Evolutionary conservation across 1,140 invertebrate species (phyloP), one percentile per base, ranked within the genome.

Genomic region (Pinna nobilis): DNA sequence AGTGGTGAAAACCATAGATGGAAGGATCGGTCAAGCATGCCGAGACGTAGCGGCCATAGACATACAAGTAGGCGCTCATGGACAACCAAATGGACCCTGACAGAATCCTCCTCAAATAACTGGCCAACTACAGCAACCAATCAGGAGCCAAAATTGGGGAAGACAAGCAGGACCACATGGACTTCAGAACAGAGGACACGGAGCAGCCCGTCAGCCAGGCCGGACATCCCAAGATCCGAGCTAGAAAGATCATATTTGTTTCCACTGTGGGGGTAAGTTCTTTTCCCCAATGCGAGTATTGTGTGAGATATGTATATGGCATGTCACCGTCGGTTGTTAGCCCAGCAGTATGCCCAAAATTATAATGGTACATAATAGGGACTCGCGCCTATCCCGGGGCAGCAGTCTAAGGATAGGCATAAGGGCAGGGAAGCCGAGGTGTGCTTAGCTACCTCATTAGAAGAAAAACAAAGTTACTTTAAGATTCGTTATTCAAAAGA

Each of bases 361-460:
- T n/a, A 7, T 23, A 6, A 33, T 41, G 32, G 11, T 37, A n/a
- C 32, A 67, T 47, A 60, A 74, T 74, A 74, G 64, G 64, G 57
- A 63, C 23, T 50, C 65, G 65, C 30, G 64, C 65, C 71, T 74
- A 39, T 74, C 57, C 71, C 59, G 28, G 44, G 61, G 44, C 64
- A 67, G 25, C 28, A 13, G 61, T 53, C 47, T 57, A 32, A 66
- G 72, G 49, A 61, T 63, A 33, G 64, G 65, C 65, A 69, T 44
- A 74, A 44, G 41, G 60, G 59, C 20, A 71, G 51, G 28, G 28
- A 11, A 20, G 49, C 18, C 3, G 13, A 74, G n/a, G 28, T 68
- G 23, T 49, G 2, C 15, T 33, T 67, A 11, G 30, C 41, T 20
- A 35, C 64, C n/a, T 30, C 63, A 15, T 23, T 67, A 28, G 32